Percentiles rank a stretch among this genome's conserved stretches.
phyloP scores from a whole-genome alignment of 2,113 vertebrate species.

The Nerophis lumbriciformis region DNA sequence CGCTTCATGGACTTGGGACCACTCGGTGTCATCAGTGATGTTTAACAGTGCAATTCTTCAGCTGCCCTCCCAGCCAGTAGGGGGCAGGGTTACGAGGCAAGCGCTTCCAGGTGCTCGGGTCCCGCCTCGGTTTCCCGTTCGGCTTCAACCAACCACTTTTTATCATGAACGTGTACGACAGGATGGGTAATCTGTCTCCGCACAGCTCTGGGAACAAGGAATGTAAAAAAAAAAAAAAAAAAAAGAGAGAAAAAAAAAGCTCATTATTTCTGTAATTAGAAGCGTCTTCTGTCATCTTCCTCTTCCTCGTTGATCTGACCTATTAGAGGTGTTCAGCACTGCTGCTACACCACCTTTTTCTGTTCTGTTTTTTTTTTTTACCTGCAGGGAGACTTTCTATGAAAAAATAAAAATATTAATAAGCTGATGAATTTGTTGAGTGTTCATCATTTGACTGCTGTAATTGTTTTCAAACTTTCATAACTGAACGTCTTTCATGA shows the following conservation, averaged over 20 bases:
- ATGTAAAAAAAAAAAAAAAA: slow-evolving; percentile 47
- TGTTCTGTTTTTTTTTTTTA: slow-evolving; percentile 52
- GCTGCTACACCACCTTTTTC: slow-evolving; percentile 53
- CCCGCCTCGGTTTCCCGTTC: neutral
- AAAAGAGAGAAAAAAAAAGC: too few species aligned
- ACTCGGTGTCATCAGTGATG: too few species aligned
- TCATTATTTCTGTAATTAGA: slow-evolving; percentile 30
- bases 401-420: slow-evolving; percentile 50
- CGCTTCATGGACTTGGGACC: too few species aligned
- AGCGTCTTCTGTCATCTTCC: slow-evolving; percentile 2
- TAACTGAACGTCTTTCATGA: too few species aligned
- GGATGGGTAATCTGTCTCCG: slow-evolving; percentile 10
- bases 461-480: too few species aligned
- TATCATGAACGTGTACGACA: neutral
- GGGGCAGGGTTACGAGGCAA: too few species aligned
- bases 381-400: slow-evolving; percentile 58
- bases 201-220: slow-evolving; percentile 51
- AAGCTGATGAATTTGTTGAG: neutral
- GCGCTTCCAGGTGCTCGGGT: neutral
- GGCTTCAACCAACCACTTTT: neutral
- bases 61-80: too few species aligned
- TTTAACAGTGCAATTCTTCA: too few species aligned
- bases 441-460: slow-evolving; percentile 7
- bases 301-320: slow-evolving; percentile 8
- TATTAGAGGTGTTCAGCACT: slow-evolving; percentile 36